phyloP scores from a whole-genome alignment of 2,888 invertebrate genomes.

The Protula sp. region DNA sequence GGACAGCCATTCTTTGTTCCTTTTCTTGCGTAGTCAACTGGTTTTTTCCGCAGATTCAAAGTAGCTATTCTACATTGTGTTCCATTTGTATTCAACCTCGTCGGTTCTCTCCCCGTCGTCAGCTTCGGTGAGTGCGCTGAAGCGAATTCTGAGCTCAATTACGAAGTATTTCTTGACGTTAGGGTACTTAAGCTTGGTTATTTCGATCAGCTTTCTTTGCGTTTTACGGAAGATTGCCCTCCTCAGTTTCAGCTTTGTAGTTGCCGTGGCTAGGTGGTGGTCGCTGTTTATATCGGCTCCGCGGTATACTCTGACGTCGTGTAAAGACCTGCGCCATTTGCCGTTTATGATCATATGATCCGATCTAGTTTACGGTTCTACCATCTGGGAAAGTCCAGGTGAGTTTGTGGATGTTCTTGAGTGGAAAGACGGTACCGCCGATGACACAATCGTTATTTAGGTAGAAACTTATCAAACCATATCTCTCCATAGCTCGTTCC shows the following conservation, averaged over 20 bases:
- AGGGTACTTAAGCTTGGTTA: background rate
- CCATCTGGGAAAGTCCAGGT: conserved; percentile 22
- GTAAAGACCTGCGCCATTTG: no score
- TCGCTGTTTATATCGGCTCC: background rate
- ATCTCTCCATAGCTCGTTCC: conserved; percentile 19
- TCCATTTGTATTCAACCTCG: no score
- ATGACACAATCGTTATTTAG: conserved; percentile 19
- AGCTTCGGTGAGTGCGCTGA: no score
- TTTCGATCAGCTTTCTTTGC: background rate
- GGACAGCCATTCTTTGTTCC: no score
- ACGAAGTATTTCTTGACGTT: background rate
- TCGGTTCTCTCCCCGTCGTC: no score
- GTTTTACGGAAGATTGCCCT: no score
- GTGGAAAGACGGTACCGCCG: conserved; percentile 20
- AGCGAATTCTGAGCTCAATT: background rate
- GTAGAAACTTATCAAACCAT: conserved; percentile 17
- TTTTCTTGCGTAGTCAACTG: no score
- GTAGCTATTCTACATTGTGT: no score
- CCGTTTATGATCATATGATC: conserved; percentile 5
- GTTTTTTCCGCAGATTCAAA: no score
- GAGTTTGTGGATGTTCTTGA: conserved; percentile 19
- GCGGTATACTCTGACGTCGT: no score
- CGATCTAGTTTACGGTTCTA: no score
- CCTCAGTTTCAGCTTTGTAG: background rate
- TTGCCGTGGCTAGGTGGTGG: conserved; percentile 4